These are phyloP conservation scores for Lasioglossum vierecki DNA, from an alignment of 2,888 invertebrate genomes.

Conservation along the genomic window DNA sequence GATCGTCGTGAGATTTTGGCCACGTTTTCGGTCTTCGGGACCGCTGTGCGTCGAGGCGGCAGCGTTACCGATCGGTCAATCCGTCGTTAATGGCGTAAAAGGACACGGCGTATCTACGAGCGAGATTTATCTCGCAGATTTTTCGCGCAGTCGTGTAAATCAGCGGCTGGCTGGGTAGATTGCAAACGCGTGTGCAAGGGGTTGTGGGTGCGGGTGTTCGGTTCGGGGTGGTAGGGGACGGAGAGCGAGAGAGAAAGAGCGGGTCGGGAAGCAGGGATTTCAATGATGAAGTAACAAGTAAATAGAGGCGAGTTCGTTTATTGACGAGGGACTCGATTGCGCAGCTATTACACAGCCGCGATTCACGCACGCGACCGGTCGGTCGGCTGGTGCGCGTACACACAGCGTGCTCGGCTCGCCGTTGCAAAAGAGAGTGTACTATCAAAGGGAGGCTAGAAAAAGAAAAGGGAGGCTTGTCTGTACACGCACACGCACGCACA, in stretches of 20 bases:
- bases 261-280: constrained; percentile 58
- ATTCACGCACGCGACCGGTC: background rate
- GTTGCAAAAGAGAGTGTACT: constrained; percentile 5
- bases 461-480: constrained; percentile 18
- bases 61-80: constrained; percentile 51
- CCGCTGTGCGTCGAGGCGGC: no score
- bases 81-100: constrained; percentile 57
- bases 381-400: background rate
- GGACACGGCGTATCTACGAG: constrained; percentile 33
- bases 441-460: constrained; percentile 15
- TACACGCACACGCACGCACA: background rate
- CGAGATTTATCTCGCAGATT: constrained; percentile 57
- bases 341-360: constrained; percentile 48
- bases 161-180: constrained; percentile 60
- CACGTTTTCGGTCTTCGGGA: no score
- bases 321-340: constrained; percentile 70
- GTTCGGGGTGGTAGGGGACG: background rate
- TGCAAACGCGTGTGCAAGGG: constrained; percentile 41
- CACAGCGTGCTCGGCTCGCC: background rate
- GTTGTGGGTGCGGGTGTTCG: background rate
- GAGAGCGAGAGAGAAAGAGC: background rate
- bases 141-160: constrained; percentile 65
- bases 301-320: constrained; percentile 76
- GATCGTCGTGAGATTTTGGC: no score
- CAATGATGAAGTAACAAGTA: constrained; percentile 78